Evolutionary conservation across 2,888 invertebrate species (phyloP).

Genomic region (Entomobrya multifasciata): DNA sequence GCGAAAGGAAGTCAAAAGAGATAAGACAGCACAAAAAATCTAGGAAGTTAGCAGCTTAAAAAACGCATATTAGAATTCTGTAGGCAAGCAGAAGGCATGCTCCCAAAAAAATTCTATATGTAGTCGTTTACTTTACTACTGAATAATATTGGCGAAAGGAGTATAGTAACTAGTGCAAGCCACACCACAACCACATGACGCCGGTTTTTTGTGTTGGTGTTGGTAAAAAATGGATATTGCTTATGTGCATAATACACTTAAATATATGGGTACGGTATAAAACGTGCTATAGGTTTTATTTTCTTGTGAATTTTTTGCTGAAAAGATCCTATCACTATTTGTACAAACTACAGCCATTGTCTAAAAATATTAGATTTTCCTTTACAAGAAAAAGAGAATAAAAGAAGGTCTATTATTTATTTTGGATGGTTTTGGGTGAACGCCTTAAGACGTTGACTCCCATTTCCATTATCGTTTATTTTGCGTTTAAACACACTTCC

Average conservation of each 20-base stretch:
- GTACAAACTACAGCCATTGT: conserved; percentile 7
- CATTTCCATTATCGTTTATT: conserved; percentile 67
- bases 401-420: conserved; percentile 54
- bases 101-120: conserved; percentile 9
- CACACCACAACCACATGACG: conserved; percentile 48
- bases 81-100: conserved; percentile 10
- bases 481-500: conserved; percentile 57
- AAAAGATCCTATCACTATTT: conserved; percentile 24
- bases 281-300: neutral
- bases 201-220: conserved; percentile 37
- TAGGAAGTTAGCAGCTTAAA: conserved; percentile 42
- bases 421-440: conserved; percentile 53
- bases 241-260: neutral
- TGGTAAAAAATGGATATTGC: conserved; percentile 19
- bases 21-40: neutral
- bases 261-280: neutral
- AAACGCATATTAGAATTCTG: conserved; percentile 39
- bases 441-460: conserved; percentile 59
- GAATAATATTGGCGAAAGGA: neutral
- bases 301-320: neutral
- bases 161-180: conserved; percentile 46
- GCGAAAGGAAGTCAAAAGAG: conserved; percentile 22
- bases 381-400: neutral
- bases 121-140: neutral
- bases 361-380: conserved; percentile 40